These are phyloP conservation scores for Caenorhabditis virilis DNA, from an alignment of 2,888 invertebrate species.

Conservation along the genomic window DNA sequence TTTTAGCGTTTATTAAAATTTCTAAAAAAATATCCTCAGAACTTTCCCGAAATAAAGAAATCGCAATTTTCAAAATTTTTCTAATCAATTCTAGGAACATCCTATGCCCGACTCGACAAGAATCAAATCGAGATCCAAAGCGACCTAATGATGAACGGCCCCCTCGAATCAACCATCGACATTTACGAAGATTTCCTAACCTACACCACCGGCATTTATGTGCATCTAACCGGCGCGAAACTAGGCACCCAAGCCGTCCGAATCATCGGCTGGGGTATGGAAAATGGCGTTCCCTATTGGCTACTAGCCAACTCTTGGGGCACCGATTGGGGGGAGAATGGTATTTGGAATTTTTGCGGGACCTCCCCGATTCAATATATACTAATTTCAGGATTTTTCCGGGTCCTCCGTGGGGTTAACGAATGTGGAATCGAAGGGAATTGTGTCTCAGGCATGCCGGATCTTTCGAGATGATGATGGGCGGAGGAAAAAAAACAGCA, in stretches of 20 bases:
- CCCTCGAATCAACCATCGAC: slow-evolving; percentile 85
- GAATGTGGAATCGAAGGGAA: slow-evolving; percentile 44
- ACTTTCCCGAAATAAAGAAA: too few relatives aligned
- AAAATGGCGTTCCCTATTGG: slow-evolving; percentile 81
- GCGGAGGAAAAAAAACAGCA: too few relatives aligned
- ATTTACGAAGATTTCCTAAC: slow-evolving; percentile 84
- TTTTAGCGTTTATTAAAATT: too few relatives aligned
- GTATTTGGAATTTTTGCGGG: too few relatives aligned
- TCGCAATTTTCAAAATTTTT: too few relatives aligned
- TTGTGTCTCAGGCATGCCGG: slow-evolving; percentile 40
- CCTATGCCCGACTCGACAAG: slow-evolving; percentile 30
- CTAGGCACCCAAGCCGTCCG: slow-evolving; percentile 84
- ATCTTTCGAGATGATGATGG: too few relatives aligned
- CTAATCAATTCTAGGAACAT: too few relatives aligned
- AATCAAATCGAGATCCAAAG: slow-evolving; percentile 71
- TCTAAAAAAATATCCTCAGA: too few relatives aligned
- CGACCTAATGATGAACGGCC: slow-evolving; percentile 80
- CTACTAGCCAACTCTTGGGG: slow-evolving; percentile 91
- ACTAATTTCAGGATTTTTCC: slow-evolving; percentile 68
- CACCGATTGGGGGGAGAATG: slow-evolving; percentile 85
- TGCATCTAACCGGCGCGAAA: slow-evolving; percentile 72
- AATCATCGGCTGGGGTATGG: slow-evolving; percentile 85
- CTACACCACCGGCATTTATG: slow-evolving; percentile 78
- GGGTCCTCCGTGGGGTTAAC: slow-evolving; percentile 30
- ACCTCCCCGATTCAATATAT: too few relatives aligned